phyloP scores from a whole-genome alignment of 2,797 vertebrate genomes.

The Ambastaia sidthimunki region DNA sequence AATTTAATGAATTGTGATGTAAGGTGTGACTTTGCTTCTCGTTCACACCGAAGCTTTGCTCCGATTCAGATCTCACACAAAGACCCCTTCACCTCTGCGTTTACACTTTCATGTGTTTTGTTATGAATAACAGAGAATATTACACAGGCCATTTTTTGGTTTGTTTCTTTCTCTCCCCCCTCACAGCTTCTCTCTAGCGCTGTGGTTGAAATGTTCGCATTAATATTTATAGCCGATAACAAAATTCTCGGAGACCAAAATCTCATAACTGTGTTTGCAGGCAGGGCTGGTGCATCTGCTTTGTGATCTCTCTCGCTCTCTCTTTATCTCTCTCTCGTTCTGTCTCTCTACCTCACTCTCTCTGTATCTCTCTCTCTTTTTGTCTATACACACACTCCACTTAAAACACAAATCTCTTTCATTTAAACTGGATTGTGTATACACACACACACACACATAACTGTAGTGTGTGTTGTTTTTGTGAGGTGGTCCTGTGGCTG shows the following conservation, averaged over 20 bases:
- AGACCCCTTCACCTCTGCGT: slow-evolving; percentile 8
- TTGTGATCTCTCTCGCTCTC: slow-evolving; percentile 3
- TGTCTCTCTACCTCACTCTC: neutral
- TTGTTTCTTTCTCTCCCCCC: slow-evolving; percentile 16
- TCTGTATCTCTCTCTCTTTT: neutral
- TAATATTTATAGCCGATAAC: slow-evolving; percentile 58
- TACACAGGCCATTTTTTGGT: slow-evolving; percentile 22
- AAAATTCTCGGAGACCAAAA: slow-evolving; percentile 41
- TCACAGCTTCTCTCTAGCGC: slow-evolving; percentile 38
- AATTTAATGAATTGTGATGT: slow-evolving; percentile 34
- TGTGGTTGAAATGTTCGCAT: slow-evolving; percentile 47
- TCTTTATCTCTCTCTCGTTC: neutral
- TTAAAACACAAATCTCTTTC: neutral
- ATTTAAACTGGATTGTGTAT: neutral
- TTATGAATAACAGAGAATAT: slow-evolving; percentile 21
- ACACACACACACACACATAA: neutral
- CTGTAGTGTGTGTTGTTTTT: neutral
- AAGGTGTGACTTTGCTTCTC: neutral
- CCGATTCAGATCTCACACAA: slow-evolving; percentile 12
- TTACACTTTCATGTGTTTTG: slow-evolving; percentile 32
- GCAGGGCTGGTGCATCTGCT: slow-evolving; percentile 41
- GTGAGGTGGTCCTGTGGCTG: neutral
- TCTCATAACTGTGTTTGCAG: slow-evolving; percentile 55
- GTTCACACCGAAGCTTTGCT: slow-evolving; percentile 9
- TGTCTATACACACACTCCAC: slow-evolving; percentile 8